These are phyloP conservation scores for Chionodraco myersi DNA, from an alignment of 2,113 vertebrate genomes.

Conservation along the genomic window DNA sequence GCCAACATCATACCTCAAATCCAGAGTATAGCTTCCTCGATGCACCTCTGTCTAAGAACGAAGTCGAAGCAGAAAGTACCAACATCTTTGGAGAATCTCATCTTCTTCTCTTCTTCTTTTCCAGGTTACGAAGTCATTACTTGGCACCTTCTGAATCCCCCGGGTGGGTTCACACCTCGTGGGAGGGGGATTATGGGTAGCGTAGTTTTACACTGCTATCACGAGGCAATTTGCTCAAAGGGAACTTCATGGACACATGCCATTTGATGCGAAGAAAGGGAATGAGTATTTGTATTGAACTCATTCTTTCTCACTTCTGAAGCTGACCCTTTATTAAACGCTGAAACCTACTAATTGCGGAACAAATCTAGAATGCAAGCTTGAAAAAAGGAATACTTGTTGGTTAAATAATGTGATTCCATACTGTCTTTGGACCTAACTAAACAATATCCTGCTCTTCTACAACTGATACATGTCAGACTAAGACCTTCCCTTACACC, in stretches of 20 bases:
- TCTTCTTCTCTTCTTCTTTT: slow-evolving; percentile 35
- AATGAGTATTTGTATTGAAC: neutral
- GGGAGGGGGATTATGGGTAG: slow-evolving; percentile 21
- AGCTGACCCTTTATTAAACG: neutral
- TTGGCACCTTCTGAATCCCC: slow-evolving; percentile 54
- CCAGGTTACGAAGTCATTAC: slow-evolving; percentile 51
- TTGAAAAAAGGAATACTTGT: neutral
- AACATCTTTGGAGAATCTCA: slow-evolving; percentile 1
- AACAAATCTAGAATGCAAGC: neutral
- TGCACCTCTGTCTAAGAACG: neutral
- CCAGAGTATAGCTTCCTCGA: neutral
- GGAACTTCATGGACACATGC: slow-evolving; percentile 13
- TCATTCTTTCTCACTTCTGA: neutral
- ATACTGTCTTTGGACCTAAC: neutral
- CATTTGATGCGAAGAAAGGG: neutral
- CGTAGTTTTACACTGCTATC: slow-evolving; percentile 9
- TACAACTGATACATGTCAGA: neutral
- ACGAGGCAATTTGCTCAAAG: slow-evolving; percentile 2
- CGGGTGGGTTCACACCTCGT: slow-evolving; percentile 25
- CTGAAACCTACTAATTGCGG: neutral
- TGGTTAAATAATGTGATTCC: no score
- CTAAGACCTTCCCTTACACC: neutral
- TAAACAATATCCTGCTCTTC: neutral
- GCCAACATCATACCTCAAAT: no score
- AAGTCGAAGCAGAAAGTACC: slow-evolving; percentile 20